phyloP scores from a whole-genome alignment of 2,888 invertebrate species.

The Thera obeliscata region DNA sequence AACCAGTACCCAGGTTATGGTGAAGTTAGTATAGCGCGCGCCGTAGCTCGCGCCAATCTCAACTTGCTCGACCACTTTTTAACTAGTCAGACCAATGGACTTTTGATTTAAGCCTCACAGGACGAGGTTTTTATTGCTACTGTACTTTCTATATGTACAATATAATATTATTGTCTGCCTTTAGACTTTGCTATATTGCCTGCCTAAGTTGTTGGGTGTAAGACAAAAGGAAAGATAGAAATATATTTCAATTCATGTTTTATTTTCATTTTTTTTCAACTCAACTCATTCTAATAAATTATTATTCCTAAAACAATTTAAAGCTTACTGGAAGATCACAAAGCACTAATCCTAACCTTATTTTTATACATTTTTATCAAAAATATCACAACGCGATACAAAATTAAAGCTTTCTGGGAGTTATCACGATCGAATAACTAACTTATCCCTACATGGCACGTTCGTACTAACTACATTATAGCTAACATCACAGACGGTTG shows the following conservation, averaged over 20 bases:
- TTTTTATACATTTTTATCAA: slow-evolving; percentile 61
- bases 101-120: slow-evolving; percentile 47
- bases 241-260: slow-evolving; percentile 60
- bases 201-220: slow-evolving; percentile 29
- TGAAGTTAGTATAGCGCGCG: slow-evolving; percentile 50
- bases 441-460: slow-evolving; percentile 77
- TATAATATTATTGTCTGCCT: slow-evolving; percentile 29
- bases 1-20: slow-evolving; percentile 39
- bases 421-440: slow-evolving; percentile 74
- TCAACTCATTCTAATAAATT: slow-evolving; percentile 59
- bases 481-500: slow-evolving; percentile 83
- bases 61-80: slow-evolving; percentile 72
- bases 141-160: slow-evolving; percentile 39
- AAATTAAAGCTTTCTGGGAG: slow-evolving; percentile 78
- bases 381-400: slow-evolving; percentile 77
- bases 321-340: slow-evolving; percentile 77
- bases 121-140: slow-evolving; percentile 36
- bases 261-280: slow-evolving; percentile 53
- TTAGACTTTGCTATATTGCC: slow-evolving; percentile 22
- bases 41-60: slow-evolving; percentile 52
- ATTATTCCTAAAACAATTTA: slow-evolving; percentile 73
- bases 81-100: slow-evolving; percentile 52
- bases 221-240: slow-evolving; percentile 60
- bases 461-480: slow-evolving; percentile 65
- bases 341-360: slow-evolving; percentile 60